A percentile compares a stretch with the other conserved stretches of the same genome.
phyloP scores from a whole-genome alignment of 2,113 vertebrate species.

The Nymphicus hollandicus region DNA sequence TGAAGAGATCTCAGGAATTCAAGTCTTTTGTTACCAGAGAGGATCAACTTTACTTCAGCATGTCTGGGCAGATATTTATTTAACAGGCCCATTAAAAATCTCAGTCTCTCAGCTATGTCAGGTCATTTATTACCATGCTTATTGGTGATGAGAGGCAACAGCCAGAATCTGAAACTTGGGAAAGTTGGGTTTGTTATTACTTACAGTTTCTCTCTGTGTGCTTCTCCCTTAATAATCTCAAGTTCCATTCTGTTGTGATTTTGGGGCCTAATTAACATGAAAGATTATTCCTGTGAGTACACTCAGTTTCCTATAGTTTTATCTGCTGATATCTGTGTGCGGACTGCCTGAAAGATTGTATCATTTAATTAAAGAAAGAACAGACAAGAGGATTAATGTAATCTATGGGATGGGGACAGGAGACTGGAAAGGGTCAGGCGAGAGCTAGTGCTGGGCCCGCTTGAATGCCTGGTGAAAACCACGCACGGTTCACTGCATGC shows the following conservation, averaged over 20 bases:
- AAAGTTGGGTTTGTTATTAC: not conserved
- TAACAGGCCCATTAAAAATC: not conserved
- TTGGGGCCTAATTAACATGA: conserved; percentile 22
- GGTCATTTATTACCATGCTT: not conserved
- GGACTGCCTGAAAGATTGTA: conserved; percentile 46
- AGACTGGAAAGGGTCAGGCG: not conserved
- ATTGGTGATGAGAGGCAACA: not conserved
- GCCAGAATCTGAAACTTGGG: not conserved
- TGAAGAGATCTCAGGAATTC: not conserved
- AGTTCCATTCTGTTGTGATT: not conserved
- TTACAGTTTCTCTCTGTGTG: rapidly evolving
- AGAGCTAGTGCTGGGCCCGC: not conserved
- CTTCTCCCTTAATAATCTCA: not conserved
- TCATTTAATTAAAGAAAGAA: conserved; percentile 64
- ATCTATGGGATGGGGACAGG: not conserved
- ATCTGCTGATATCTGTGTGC: conserved; percentile 18
- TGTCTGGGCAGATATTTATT: not conserved
- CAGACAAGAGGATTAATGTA: conserved; percentile 58
- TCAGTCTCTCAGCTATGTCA: not conserved
- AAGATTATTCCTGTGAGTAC: not conserved
- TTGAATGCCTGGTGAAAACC: not conserved
- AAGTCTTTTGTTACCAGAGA: not conserved
- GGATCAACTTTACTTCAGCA: not conserved
- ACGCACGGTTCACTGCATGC: not conserved
- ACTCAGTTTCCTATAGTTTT: not conserved